Conservation (phyloP, 2,888 invertebrate species). For the Temnothorax unifasciatus region DNA sequence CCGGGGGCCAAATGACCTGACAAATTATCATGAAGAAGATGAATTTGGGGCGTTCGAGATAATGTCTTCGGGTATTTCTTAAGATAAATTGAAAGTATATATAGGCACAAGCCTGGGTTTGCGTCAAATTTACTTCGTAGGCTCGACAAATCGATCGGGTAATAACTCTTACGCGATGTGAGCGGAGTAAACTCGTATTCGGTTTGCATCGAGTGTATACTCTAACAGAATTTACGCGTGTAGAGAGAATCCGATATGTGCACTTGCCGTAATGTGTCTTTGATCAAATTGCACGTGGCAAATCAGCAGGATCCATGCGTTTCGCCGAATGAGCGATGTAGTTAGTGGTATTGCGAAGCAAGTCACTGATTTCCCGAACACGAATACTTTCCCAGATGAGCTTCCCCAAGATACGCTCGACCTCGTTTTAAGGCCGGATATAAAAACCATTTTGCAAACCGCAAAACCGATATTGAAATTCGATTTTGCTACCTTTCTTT, state of each 20-base stretch:
- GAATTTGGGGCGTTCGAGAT: background rate
- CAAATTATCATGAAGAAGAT: constrained; percentile 7
- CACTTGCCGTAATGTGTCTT: constrained; percentile 59
- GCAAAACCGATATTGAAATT: constrained; percentile 7
- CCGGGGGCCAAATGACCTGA: background rate
- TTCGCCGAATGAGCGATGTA: constrained; percentile 47
- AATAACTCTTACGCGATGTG: background rate
- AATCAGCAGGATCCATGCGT: constrained; percentile 47
- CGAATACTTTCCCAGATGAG: background rate
- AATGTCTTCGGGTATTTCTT: background rate
- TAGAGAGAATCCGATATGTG: constrained; percentile 46
- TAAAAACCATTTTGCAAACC: constrained; percentile 6
- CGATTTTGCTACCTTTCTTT: background rate
- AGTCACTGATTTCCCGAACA: constrained; percentile 44
- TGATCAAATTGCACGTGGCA: constrained; percentile 65
- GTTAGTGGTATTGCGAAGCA: constrained; percentile 53
- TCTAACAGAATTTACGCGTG: constrained; percentile 57
- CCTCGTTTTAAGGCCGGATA: background rate
- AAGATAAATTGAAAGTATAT: constrained; percentile 4
- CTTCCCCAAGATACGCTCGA: background rate
- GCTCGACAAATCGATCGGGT: background rate
- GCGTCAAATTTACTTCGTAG: constrained; percentile 11
- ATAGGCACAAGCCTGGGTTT: background rate
- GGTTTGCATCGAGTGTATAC: background rate
- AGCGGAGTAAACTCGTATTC: constrained; percentile 19